These are phyloP conservation scores for Trypoxylon attenuatum DNA, from an alignment of 2,888 invertebrate genomes.

Conservation along the genomic window DNA sequence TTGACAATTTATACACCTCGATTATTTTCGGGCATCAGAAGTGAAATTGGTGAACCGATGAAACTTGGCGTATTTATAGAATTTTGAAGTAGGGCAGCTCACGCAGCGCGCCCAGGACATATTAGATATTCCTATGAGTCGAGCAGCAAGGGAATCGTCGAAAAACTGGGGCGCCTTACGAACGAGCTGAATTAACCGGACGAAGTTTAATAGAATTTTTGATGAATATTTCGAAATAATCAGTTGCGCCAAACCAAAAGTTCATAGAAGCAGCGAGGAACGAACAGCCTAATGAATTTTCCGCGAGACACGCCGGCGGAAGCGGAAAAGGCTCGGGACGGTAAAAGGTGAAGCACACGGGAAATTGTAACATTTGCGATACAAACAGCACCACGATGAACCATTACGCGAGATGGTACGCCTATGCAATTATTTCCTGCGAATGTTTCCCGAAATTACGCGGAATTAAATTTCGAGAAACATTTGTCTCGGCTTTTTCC, in stretches of 20 bases:
- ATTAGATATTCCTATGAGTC: neutral
- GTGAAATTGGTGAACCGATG: too few relatives aligned
- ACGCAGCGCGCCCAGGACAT: neutral
- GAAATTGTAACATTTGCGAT: too few relatives aligned
- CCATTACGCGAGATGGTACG: too few relatives aligned
- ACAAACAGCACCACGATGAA: too few relatives aligned
- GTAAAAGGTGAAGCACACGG: too few relatives aligned
- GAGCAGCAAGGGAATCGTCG: neutral
- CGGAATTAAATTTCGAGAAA: too few relatives aligned
- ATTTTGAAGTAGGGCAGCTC: neutral
- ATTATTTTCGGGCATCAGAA: too few relatives aligned
- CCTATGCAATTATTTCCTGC: too few relatives aligned
- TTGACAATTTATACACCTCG: too few relatives aligned
- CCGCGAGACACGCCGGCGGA: neutral
- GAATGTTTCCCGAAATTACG: too few relatives aligned
- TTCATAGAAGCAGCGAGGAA: neutral
- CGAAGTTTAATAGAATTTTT: conserved; percentile 17
- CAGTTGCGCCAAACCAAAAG: conserved; percentile 5
- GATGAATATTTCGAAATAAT: conserved; percentile 19
- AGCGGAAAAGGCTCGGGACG: too few relatives aligned
- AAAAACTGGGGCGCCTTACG: neutral
- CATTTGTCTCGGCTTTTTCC: too few relatives aligned
- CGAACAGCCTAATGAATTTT: neutral
- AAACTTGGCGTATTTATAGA: neutral
- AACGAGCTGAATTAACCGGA: neutral